Percentiles rank a stretch among this genome's conserved stretches.
Evolutionary conservation across 2,888 invertebrate genomes (phyloP).

Genomic region (Willowsia nigromaculata): DNA sequence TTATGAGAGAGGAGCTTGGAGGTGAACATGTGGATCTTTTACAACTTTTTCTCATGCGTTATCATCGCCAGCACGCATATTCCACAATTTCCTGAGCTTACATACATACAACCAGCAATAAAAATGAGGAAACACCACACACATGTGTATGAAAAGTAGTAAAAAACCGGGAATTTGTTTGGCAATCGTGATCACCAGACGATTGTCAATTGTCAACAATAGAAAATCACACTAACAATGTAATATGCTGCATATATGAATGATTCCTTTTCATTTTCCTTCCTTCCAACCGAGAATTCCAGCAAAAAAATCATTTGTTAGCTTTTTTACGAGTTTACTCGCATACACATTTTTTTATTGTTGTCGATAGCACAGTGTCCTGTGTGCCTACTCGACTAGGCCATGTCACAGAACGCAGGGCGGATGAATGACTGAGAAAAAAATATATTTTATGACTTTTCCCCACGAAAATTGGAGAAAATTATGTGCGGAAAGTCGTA

Average conservation of each 20-base stretch:
- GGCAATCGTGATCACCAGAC: conserved; percentile 1
- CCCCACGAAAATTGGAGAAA: conserved; percentile 38
- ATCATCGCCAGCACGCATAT: neutral
- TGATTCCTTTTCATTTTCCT: neutral
- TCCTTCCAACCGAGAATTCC: conserved; percentile 18
- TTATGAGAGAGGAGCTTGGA: no score
- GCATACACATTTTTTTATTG: conserved; percentile 37
- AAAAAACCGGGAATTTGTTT: conserved; percentile 43
- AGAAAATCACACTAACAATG: neutral
- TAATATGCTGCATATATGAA: neutral
- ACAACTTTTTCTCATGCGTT: conserved; percentile 43
- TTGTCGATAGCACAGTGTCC: neutral
- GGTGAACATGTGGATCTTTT: conserved; percentile 52
- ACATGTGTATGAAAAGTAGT: conserved; percentile 45
- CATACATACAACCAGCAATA: neutral
- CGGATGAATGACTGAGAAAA: neutral
- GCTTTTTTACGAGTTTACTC: conserved; percentile 14
- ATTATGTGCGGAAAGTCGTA: conserved; percentile 44
- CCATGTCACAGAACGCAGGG: neutral
- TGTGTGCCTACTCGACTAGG: neutral
- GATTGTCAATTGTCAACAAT: conserved; percentile 16
- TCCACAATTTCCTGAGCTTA: no score
- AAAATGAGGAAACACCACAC: neutral
- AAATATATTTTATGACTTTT: conserved; percentile 25
- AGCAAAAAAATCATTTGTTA: neutral